Conservation (phyloP, 2,888 invertebrate genomes). For the Caenorhabditis japonica region DNA sequence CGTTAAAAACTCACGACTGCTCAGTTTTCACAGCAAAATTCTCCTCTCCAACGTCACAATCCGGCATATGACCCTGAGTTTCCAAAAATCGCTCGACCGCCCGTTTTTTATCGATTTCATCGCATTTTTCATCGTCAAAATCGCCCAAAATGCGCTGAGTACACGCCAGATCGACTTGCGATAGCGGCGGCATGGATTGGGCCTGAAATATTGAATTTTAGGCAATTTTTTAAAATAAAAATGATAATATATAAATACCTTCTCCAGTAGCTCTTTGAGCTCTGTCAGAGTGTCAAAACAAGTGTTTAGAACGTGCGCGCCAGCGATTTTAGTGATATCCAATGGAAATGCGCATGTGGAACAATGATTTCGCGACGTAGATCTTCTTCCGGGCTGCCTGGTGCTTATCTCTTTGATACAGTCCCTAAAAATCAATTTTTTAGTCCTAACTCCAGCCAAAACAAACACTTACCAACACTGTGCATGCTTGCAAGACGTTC, state of each 20-base stretch:
- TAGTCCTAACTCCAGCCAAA: not conserved
- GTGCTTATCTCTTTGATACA: constrained; percentile 28
- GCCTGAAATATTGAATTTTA: constrained; percentile 9
- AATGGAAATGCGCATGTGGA: constrained; percentile 33
- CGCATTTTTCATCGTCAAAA: constrained; percentile 4
- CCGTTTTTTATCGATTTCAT: not conserved
- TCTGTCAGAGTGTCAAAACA: constrained; percentile 35
- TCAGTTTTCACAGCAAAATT: not conserved
- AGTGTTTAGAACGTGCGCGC: constrained; percentile 37
- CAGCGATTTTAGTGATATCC: constrained; percentile 30
- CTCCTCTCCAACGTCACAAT: not conserved
- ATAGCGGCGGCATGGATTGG: not conserved
- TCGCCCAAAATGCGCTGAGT: constrained; percentile 40
- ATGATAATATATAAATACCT: no score
- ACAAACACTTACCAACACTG: constrained; percentile 57
- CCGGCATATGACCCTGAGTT: constrained; percentile 36
- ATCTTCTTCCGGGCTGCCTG: constrained; percentile 5
- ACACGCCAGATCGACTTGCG: constrained; percentile 32
- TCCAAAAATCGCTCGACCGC: constrained; percentile 43
- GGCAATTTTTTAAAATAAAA: not conserved
- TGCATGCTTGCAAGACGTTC: constrained; percentile 57
- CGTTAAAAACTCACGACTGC: not conserved
- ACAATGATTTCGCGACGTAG: constrained; percentile 6
- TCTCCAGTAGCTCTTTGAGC: constrained; percentile 11
- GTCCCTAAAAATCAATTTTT: constrained; percentile 18